Conservation (phyloP, 2,113 vertebrate species). For the Takifugu flavidus region DNA sequence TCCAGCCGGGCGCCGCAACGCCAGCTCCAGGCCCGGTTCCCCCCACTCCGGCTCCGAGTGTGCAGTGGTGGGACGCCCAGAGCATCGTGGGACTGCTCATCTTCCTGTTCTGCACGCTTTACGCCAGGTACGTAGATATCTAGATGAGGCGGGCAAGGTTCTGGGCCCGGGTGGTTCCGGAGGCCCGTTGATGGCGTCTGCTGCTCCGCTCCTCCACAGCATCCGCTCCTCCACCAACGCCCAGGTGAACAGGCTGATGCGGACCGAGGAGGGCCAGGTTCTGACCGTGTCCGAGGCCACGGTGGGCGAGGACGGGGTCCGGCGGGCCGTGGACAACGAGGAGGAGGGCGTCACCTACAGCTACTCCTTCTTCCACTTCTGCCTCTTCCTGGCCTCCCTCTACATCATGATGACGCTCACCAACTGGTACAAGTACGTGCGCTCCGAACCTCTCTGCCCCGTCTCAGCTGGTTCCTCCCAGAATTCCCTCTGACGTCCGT, state of each 20-base stretch:
- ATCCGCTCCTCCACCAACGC: slow-evolving; percentile 85
- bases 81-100: slow-evolving; percentile 85
- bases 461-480: accelerated
- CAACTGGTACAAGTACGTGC: slow-evolving; percentile 89
- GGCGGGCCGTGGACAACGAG: slow-evolving; percentile 84
- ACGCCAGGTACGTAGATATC: slow-evolving; percentile 80
- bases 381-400: slow-evolving; percentile 85
- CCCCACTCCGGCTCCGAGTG: not conserved
- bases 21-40: slow-evolving; percentile 25
- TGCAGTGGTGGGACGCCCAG: slow-evolving; percentile 90
- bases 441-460: not conserved
- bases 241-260: slow-evolving; percentile 91
- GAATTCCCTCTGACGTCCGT: not conserved
- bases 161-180: not conserved
- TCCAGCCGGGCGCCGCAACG: slow-evolving; percentile 50
- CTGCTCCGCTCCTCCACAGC: slow-evolving; percentile 55
- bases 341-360: slow-evolving; percentile 84
- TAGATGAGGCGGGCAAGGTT: not conserved
- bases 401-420: slow-evolving; percentile 98
- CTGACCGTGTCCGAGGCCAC: slow-evolving; percentile 11
- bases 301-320: slow-evolving; percentile 49
- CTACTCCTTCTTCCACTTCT: slow-evolving; percentile 94
- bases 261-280: slow-evolving; percentile 77
- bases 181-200: too few species aligned
- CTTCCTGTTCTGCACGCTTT: slow-evolving; percentile 87